Evolutionary conservation across 2,888 invertebrate genomes (phyloP), one percentile per base, ranked within the genome.

Genomic region (Pardosa pseudoannulata): DNA sequence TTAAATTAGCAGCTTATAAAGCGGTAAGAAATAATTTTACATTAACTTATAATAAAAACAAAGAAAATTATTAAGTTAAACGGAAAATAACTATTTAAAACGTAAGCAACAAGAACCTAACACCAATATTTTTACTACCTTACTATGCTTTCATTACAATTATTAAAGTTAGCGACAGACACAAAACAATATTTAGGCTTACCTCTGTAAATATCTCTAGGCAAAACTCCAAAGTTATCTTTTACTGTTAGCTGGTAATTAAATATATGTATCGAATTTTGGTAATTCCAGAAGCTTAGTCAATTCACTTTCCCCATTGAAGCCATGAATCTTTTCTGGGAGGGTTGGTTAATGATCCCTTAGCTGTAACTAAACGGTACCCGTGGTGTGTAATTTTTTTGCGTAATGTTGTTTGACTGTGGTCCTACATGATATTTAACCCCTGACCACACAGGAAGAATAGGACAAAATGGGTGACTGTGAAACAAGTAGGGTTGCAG

Each of bases 401-500:
- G 70, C 41, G 29, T 78, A 83, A 83, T 83, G 72, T 78, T 2
- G 67, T 78, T 72, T 83, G 83, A 67, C 71, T 41, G 39, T 28
- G 72, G 23, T 23, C 39, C 13, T 29, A 78, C 67, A 75, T 72
- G 83, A 41, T 65, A 67, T 72, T 83, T 78, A 83, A 83, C 76
- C 78, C 83, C 28, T 83, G 83, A 36, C 83, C 83, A 83, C 83
- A 83, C 83, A 83, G 23, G 83, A 36, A 67, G 83, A 78, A 72
- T 67, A 71, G 41, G 78, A 65, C 72, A 72, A 39, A 67, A 41
- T 9, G 78, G 83, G 36, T 83, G 46, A 83, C 78, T 83, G 73
- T 7, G 78, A 62, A 32, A 29, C 32, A 19, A 67, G 19, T 11
- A 36, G 36, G 19, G 67, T 56, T 16, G 56, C 56, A 56, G 56